phyloP scores from a whole-genome alignment of 2,888 invertebrate genomes.

The Pandemis heparana region DNA sequence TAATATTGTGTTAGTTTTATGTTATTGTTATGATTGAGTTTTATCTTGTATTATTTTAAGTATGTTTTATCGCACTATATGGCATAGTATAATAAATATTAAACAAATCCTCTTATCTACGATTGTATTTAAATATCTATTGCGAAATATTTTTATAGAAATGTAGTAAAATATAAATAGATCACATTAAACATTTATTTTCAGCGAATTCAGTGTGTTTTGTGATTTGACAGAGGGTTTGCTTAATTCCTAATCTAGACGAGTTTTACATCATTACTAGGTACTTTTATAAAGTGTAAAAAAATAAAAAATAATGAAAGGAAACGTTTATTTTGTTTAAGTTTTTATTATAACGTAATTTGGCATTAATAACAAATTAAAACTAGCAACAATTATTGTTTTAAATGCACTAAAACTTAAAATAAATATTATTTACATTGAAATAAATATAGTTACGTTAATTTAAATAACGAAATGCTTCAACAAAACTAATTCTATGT shows the following conservation, averaged over 20 bases:
- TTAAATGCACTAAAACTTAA: constrained; percentile 21
- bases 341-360: constrained; percentile 38
- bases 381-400: not conserved
- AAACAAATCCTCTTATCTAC: constrained; percentile 3
- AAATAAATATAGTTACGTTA: constrained; percentile 34
- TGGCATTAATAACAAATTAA: constrained; percentile 40
- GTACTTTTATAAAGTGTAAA: constrained; percentile 33
- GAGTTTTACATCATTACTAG: constrained; percentile 19
- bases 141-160: constrained; percentile 6
- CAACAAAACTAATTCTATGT: constrained; percentile 30
- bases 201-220: not conserved
- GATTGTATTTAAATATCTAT: not conserved
- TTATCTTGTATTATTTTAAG: constrained; percentile 19
- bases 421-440: constrained; percentile 35
- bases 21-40: constrained; percentile 22
- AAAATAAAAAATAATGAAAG: constrained; percentile 31
- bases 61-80: constrained; percentile 3
- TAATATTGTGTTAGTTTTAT: constrained; percentile 27
- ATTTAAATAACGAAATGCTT: constrained; percentile 38
- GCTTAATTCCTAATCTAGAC: not conserved
- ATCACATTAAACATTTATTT: not conserved
- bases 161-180: not conserved
- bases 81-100: constrained; percentile 1
- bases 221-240: not conserved
- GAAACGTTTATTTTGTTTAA: constrained; percentile 19